Conservation (phyloP, 2,888 invertebrate species). For the Acronicta leporina region DNA sequence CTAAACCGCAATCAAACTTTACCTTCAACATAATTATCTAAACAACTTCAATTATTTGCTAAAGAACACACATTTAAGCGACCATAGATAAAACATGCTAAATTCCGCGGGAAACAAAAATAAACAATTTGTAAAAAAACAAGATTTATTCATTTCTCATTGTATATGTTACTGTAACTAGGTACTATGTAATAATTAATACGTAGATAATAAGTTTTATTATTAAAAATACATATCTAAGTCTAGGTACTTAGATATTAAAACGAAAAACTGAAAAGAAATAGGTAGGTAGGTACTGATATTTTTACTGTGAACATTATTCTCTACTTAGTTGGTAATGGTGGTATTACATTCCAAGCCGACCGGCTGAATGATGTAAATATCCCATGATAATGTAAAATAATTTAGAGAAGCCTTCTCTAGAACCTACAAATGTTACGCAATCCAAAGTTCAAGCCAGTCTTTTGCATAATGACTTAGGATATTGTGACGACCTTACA, state of each 20-base stretch:
- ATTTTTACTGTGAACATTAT: no score
- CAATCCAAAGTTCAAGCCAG: slow-evolving; percentile 37
- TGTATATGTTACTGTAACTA: slow-evolving; percentile 1
- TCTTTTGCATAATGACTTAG: slow-evolving; percentile 31
- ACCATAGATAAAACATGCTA: slow-evolving; percentile 26
- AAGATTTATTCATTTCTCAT: slow-evolving; percentile 5
- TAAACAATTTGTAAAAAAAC: slow-evolving; percentile 20
- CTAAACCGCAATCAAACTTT: slow-evolving; percentile 46
- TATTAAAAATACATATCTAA: no score
- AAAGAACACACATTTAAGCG: slow-evolving; percentile 17
- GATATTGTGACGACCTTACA: slow-evolving; percentile 47
- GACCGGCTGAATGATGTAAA: no score
- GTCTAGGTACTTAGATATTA: no score
- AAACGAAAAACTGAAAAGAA: no score
- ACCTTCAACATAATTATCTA: slow-evolving; percentile 38
- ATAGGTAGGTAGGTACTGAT: no score
- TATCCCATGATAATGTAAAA: not conserved
- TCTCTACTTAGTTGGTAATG: no score
- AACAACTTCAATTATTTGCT: slow-evolving; percentile 27
- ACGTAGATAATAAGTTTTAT: no score
- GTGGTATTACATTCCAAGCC: no score
- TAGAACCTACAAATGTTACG: slow-evolving; percentile 34
- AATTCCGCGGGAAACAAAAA: slow-evolving; percentile 19
- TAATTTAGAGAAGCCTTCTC: slow-evolving; percentile 29
- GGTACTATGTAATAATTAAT: no score